A percentile compares a stretch with the other conserved stretches of the same genome.
Evolutionary conservation across 1,140 invertebrate species (phyloP).

Genomic region (Bradynema listronoti): DNA sequence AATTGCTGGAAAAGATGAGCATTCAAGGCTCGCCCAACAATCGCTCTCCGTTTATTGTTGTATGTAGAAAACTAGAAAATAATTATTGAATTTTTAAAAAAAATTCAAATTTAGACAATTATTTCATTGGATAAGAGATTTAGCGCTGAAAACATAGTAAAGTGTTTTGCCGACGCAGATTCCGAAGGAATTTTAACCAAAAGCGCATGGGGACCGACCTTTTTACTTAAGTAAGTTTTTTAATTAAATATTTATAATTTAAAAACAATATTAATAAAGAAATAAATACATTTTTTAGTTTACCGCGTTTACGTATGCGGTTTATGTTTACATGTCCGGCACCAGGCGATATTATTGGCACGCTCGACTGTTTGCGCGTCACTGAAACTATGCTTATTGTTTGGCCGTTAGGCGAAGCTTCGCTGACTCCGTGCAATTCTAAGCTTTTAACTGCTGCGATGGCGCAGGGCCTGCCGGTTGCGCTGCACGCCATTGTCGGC

Average conservation of each 20-base stretch:
- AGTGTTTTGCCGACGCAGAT: slow-evolving; percentile 16
- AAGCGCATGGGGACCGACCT: slow-evolving; percentile 5
- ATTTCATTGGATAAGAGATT: slow-evolving; percentile 17
- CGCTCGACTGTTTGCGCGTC: slow-evolving; percentile 38
- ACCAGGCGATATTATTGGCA: slow-evolving; percentile 10
- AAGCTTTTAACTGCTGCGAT: slow-evolving; percentile 12
- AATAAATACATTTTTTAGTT: too few species aligned
- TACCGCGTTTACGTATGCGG: slow-evolving; percentile 39
- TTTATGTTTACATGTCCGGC: slow-evolving; percentile 34
- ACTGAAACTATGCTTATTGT: slow-evolving; percentile 35
- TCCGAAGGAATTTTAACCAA: neutral
- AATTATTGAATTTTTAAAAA: neutral
- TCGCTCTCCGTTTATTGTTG: neutral
- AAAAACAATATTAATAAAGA: too few species aligned
- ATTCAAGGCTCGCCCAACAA: slow-evolving; percentile 9
- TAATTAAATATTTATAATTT: slow-evolving; percentile 23
- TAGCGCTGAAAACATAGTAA: slow-evolving; percentile 9
- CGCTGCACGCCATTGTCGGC: slow-evolving; percentile 25
- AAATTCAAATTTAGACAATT: slow-evolving; percentile 24
- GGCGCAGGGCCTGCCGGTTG: slow-evolving; percentile 32
- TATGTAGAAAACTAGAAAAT: neutral
- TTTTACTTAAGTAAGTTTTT: slow-evolving; percentile 20
- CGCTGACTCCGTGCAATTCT: neutral
- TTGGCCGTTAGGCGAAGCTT: slow-evolving; percentile 29
- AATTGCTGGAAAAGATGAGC: slow-evolving; percentile 15